Percentiles rank a stretch among this genome's conserved stretches.
Conservation (phyloP, 2,113 vertebrate genomes). For the Rafetus swinhoei region DNA sequence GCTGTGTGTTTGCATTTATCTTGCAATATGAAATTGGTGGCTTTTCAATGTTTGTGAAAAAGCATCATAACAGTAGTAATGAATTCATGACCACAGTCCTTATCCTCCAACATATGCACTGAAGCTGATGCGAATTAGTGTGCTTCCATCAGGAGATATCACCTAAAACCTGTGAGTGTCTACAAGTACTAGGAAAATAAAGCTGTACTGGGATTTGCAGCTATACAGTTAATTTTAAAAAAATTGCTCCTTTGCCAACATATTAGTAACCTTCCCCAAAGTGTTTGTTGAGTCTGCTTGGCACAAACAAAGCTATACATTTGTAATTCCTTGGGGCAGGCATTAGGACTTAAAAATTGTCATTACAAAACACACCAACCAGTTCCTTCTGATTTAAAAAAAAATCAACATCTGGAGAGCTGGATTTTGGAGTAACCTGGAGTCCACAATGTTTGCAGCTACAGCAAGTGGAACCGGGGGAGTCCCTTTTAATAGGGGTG, state of each 20-base stretch:
- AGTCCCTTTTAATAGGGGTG: neutral
- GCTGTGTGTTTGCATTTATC: slow-evolving; percentile 51
- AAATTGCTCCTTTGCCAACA: neutral
- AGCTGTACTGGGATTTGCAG: neutral
- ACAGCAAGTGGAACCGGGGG: neutral
- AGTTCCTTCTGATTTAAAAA: neutral
- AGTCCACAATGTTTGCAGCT: neutral
- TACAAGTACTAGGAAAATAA: slow-evolving; percentile 15
- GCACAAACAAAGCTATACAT: neutral
- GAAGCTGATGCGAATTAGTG: slow-evolving; percentile 24
- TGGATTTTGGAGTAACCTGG: neutral
- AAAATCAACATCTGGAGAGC: neutral
- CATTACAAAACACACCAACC: neutral
- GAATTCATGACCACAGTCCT: slow-evolving; percentile 53
- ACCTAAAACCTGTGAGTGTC: neutral
- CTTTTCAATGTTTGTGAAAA: slow-evolving; percentile 11
- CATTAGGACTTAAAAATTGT: neutral
- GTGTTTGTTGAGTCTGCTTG: neutral
- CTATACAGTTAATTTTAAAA: neutral
- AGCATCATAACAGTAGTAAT: slow-evolving; percentile 24
- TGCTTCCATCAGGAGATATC: slow-evolving; percentile 29
- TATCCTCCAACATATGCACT: slow-evolving; percentile 11
- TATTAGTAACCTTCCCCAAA: neutral
- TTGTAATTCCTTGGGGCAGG: neutral
- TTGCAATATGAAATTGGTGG: neutral